phyloP scores from a whole-genome alignment of 2,888 invertebrate genomes.

The Laothoe populi region DNA sequence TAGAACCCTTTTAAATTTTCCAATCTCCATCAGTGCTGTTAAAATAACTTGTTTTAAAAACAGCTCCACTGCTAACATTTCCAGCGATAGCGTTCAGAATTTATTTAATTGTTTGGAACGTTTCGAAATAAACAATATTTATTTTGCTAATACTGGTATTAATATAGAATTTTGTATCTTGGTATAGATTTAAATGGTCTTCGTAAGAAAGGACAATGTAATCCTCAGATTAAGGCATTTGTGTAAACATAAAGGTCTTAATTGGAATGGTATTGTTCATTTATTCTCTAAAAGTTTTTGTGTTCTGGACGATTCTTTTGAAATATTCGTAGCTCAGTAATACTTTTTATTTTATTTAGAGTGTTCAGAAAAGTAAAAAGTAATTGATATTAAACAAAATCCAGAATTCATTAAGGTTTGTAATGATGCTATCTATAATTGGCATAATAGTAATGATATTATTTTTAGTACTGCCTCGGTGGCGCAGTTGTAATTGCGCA shows the following conservation, averaged over 20 bases:
- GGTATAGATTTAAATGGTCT: neutral
- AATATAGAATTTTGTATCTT: neutral
- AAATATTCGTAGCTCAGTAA: neutral
- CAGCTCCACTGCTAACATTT: constrained; percentile 2
- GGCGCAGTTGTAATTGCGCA: too few species aligned
- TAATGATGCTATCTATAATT: too few species aligned
- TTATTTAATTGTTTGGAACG: constrained; percentile 13
- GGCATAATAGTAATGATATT: too few species aligned
- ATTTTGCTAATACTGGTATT: neutral
- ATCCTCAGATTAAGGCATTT: neutral
- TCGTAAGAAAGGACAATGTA: neutral
- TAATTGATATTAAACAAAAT: too few species aligned
- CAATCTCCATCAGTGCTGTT: neutral
- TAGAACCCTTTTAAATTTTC: constrained; percentile 11
- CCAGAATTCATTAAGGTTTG: too few species aligned
- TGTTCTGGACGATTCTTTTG: neutral
- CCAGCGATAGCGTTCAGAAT: constrained; percentile 8
- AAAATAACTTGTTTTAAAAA: constrained; percentile 12
- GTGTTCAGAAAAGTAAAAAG: too few species aligned
- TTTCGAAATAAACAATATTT: constrained; percentile 9
- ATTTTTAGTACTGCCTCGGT: too few species aligned
- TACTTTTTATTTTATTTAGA: too few species aligned
- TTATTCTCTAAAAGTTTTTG: neutral
- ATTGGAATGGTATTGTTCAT: neutral
- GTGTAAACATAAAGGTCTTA: neutral